Evolutionary conservation across 2,888 invertebrate species (phyloP).

Genomic region (Ischnus inquisitorius): DNA sequence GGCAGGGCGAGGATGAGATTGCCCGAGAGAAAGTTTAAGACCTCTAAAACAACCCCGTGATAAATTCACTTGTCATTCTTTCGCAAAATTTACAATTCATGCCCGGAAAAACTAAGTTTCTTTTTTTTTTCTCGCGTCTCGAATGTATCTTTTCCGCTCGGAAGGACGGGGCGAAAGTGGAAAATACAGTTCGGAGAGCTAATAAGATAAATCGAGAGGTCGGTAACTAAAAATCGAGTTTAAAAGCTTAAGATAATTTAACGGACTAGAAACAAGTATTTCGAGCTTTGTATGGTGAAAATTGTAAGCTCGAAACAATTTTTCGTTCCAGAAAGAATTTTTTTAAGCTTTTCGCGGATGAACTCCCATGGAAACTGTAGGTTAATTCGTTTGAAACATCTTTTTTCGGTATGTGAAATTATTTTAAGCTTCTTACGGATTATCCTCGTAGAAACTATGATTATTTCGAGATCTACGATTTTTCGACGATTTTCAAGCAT

Average conservation of each 20-base stretch:
- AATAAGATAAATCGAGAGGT: no score
- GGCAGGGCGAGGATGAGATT: conserved; percentile 43
- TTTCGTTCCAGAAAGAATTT: no score
- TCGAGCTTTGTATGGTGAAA: no score
- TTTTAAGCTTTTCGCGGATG: no score
- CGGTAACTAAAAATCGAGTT: no score
- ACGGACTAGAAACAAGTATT: neutral
- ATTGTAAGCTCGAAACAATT: no score
- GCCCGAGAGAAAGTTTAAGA: conserved; percentile 63
- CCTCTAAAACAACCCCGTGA: conserved; percentile 62
- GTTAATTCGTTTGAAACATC: no score
- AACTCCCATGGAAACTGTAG: no score
- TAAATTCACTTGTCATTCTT: conserved; percentile 67
- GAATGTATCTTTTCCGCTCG: conserved; percentile 7
- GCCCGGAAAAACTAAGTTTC: conserved; percentile 38
- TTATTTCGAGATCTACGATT: neutral
- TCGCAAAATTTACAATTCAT: conserved; percentile 65
- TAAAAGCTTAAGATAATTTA: neutral
- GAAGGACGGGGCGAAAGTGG: neutral
- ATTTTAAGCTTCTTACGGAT: no score
- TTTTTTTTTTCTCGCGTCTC: conserved; percentile 34
- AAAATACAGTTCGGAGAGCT: neutral
- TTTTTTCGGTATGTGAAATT: no score
- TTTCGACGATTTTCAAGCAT: neutral
- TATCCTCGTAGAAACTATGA: no score